These are phyloP conservation scores for Lissonota sp. DNA, from an alignment of 2,888 invertebrate genomes.

Conservation along the genomic window DNA sequence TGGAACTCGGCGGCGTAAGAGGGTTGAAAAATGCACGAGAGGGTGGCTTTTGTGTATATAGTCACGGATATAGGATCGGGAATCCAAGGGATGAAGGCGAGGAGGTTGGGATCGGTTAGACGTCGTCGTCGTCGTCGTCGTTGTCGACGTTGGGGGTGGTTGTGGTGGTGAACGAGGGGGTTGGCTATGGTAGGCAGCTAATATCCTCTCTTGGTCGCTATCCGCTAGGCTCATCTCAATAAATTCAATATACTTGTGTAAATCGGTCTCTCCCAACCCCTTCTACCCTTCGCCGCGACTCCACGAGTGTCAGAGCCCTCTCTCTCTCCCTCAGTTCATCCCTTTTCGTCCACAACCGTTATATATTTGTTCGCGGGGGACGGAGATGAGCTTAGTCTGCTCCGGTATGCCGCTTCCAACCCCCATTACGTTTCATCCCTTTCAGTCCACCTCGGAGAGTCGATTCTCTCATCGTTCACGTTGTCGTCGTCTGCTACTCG, in stretches of 20 bases:
- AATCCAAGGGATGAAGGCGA: conserved; percentile 53
- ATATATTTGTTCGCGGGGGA: conserved; percentile 60
- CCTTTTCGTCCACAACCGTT: conserved; percentile 52
- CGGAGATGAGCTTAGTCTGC: conserved; percentile 78
- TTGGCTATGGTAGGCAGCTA: conserved; percentile 82
- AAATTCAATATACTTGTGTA: conserved; percentile 84
- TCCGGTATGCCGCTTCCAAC: conserved; percentile 53
- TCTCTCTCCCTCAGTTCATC: conserved; percentile 62
- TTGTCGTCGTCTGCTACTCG: conserved; percentile 50
- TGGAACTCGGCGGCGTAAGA: conserved; percentile 22
- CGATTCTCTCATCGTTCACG: conserved; percentile 64
- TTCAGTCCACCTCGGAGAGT: conserved; percentile 46
- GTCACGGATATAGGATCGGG: conserved; percentile 15
- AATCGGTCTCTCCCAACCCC: conserved; percentile 73
- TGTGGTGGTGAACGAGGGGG: conserved; percentile 58
- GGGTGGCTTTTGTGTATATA: not conserved
- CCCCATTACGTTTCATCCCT: conserved; percentile 49
- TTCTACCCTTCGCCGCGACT: conserved; percentile 21
- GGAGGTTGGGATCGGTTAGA: conserved; percentile 49
- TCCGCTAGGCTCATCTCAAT: conserved; percentile 84
- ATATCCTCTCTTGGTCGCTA: conserved; percentile 83
- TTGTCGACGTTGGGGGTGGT: conserved; percentile 24
- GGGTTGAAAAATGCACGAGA: conserved; percentile 25
- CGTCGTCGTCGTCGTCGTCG: conserved; percentile 50
- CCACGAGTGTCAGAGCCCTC: conserved; percentile 50